Conservation (phyloP, 1,140 invertebrate species). For the Zaprionus vittiger region DNA sequence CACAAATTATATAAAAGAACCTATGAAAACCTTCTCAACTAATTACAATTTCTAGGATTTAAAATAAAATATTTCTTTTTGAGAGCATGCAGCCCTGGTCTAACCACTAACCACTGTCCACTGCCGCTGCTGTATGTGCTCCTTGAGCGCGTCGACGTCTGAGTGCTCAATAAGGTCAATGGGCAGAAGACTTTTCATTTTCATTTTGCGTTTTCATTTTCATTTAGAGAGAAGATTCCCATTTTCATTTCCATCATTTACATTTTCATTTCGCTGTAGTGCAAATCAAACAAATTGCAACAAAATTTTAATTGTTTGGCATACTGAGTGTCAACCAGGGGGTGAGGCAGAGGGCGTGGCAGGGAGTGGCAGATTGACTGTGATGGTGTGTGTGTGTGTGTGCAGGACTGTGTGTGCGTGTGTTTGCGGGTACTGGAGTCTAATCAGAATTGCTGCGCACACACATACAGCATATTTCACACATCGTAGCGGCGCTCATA, state of each 20-base stretch:
- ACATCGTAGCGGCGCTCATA: constrained; percentile 68
- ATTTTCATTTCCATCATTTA: constrained; percentile 71
- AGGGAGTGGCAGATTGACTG: not conserved
- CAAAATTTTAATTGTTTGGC: constrained; percentile 71
- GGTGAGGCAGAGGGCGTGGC: not conserved
- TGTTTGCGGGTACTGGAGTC: constrained; percentile 19
- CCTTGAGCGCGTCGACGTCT: constrained; percentile 26
- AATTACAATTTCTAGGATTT: no score
- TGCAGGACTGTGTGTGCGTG: constrained; percentile 1
- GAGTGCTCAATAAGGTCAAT: constrained; percentile 79
- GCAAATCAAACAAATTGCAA: constrained; percentile 79
- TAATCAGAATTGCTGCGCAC: constrained; percentile 75
- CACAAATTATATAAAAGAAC: no score
- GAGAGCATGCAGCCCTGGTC: not conserved
- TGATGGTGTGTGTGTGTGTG: not conserved
- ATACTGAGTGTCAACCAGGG: constrained; percentile 46
- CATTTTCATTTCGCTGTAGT: constrained; percentile 71
- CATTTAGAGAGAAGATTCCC: constrained; percentile 30
- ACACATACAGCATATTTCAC: constrained; percentile 77
- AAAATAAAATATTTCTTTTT: no score
- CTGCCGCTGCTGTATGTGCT: not conserved
- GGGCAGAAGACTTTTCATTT: constrained; percentile 71
- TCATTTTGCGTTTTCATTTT: constrained; percentile 62
- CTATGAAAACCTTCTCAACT: no score
- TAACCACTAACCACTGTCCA: not conserved